These are phyloP conservation scores for Hoplostethus atlanticus DNA, from an alignment of 2,797 vertebrate genomes.

Conservation along the genomic window DNA sequence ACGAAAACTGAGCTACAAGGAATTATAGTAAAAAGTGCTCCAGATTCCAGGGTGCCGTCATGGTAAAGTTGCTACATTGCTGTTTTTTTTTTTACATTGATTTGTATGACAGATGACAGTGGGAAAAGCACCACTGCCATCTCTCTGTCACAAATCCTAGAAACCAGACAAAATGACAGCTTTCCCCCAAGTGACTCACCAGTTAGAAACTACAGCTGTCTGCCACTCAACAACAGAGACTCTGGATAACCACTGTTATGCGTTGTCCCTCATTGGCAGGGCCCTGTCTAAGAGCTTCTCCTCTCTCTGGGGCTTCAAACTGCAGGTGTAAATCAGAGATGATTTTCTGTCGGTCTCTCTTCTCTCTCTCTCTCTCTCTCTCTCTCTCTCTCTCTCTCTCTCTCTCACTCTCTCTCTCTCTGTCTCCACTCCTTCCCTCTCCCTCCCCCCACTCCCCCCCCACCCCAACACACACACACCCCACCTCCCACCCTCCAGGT, in stretches of 20 bases:
- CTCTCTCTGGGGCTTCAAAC: slow-evolving; percentile 23
- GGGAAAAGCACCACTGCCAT: background rate
- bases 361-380: background rate
- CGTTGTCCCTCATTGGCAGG: slow-evolving; percentile 10
- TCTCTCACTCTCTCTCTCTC: slow-evolving; percentile 12
- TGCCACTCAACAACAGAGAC: background rate
- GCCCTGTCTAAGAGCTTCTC: slow-evolving; percentile 12
- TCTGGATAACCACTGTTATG: slow-evolving; percentile 14
- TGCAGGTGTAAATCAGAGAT: slow-evolving; percentile 31
- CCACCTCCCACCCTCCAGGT: slow-evolving; percentile 35
- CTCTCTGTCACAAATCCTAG: slow-evolving; percentile 23
- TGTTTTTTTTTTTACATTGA: background rate
- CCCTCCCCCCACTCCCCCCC: background rate
- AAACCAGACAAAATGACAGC: slow-evolving; percentile 8
- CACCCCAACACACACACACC: too few species aligned
- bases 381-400: slow-evolving; percentile 25
- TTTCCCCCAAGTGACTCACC: slow-evolving; percentile 14
- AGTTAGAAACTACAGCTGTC: slow-evolving; percentile 24
- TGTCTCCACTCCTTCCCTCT: background rate
- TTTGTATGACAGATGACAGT: too few species aligned
- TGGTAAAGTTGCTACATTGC: background rate
- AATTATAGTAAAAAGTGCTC: background rate
- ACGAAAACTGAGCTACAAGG: slow-evolving; percentile 1
- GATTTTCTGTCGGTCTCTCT: background rate
- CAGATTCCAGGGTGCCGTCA: background rate